Evolutionary conservation across 1,140 invertebrate species (phyloP).

Genomic region (Bradysia coprophila): DNA sequence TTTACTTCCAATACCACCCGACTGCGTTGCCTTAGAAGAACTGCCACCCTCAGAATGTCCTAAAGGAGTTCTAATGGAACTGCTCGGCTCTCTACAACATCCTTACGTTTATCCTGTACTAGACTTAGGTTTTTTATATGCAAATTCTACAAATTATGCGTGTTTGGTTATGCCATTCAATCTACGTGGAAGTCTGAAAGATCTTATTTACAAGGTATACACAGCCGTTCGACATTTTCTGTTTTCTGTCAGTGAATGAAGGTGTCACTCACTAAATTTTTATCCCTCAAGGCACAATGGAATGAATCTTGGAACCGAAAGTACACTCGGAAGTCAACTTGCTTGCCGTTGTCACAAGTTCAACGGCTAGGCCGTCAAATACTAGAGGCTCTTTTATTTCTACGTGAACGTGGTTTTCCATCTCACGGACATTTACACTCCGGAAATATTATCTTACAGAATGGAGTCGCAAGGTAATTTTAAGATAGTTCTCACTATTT

Average conservation of each 20-base stretch:
- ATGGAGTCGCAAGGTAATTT: slow-evolving; percentile 56
- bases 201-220: slow-evolving; percentile 68
- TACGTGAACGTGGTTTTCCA: slow-evolving; percentile 75
- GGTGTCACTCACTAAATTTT: background rate
- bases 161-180: slow-evolving; percentile 67
- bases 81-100: slow-evolving; percentile 73
- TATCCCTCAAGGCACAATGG: slow-evolving; percentile 27
- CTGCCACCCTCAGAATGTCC: slow-evolving; percentile 28
- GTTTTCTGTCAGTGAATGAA: background rate
- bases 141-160: slow-evolving; percentile 32
- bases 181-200: slow-evolving; percentile 65
- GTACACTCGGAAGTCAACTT: slow-evolving; percentile 41
- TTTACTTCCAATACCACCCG: slow-evolving; percentile 42
- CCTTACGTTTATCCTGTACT: slow-evolving; percentile 80
- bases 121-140: slow-evolving; percentile 50
- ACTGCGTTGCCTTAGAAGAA: slow-evolving; percentile 29
- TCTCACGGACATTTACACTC: slow-evolving; percentile 71
- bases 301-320: slow-evolving; percentile 52
- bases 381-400: slow-evolving; percentile 67
- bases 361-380: slow-evolving; percentile 75
- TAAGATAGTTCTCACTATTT: background rate
- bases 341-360: slow-evolving; percentile 55
- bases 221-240: slow-evolving; percentile 2
- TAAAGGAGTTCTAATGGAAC: slow-evolving; percentile 44
- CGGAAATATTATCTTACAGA: slow-evolving; percentile 79